These are phyloP conservation scores for Cantharis lateralis DNA, from an alignment of 2,888 invertebrate genomes.

Conservation along the genomic window DNA sequence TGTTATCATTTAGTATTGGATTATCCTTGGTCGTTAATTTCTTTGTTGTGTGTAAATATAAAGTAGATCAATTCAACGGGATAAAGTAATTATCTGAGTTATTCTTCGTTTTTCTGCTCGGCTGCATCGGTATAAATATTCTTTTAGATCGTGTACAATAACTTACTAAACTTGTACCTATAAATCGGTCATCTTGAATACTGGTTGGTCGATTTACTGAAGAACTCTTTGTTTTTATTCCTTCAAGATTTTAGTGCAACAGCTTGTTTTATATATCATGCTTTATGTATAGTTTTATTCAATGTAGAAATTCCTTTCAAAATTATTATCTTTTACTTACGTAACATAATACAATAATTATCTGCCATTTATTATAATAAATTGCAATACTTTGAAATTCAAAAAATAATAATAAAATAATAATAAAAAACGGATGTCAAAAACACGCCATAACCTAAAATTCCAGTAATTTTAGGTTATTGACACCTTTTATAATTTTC, in stretches of 20 bases:
- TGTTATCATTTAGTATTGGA: conserved; percentile 54
- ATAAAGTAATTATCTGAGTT: conserved; percentile 54
- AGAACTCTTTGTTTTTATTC: conserved; percentile 39
- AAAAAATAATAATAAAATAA: background rate
- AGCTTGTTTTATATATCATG: conserved; percentile 10
- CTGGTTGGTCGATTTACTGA: conserved; percentile 45
- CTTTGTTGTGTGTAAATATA: conserved; percentile 9
- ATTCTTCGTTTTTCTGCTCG: conserved; percentile 56
- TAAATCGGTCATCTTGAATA: conserved; percentile 54
- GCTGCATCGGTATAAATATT: conserved; percentile 54
- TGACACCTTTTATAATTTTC: background rate
- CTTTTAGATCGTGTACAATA: conserved; percentile 53
- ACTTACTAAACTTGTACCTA: conserved; percentile 54
- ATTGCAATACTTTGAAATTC: background rate
- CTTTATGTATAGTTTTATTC: conserved; percentile 13
- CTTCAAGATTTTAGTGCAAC: conserved; percentile 25
- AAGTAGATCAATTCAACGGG: conserved; percentile 37
- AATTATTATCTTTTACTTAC: conserved; percentile 5
- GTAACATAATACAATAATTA: background rate
- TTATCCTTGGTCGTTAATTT: conserved; percentile 46
- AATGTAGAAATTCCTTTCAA: conserved; percentile 8
- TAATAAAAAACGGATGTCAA: background rate
- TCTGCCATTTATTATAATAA: background rate
- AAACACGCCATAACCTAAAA: too few species aligned
- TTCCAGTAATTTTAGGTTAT: background rate